Base-by-base conservation (phyloP, 2,113 vertebrate genomes). In the Pterocles burchelli region DNA sequence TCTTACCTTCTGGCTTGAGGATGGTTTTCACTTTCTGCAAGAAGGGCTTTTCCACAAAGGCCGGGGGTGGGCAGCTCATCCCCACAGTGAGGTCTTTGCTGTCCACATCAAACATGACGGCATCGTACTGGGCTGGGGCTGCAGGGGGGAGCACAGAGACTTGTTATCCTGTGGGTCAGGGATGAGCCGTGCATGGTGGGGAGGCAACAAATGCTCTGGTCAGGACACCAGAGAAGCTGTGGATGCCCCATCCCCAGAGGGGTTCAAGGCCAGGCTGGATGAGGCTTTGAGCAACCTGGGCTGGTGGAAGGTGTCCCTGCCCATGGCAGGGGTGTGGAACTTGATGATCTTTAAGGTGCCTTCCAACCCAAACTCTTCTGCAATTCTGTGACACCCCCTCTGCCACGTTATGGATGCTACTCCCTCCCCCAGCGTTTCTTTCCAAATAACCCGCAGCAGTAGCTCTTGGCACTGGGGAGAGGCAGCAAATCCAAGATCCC, bases 61-160 rank as follows among this genome's bases (percentile, higher is more conserved):
- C 98, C 73, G 98, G 97, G 3, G 99, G 99, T 0, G 99, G 99
- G 90, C 99, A 99, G 94, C 99, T 99, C 98, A 99, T 99, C 11
- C 99, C 99, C 93, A 99, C 75, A 0, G 96, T 97, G 31, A 98
- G 96, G 79, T 99, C 99, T 96, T 99, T 99, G 84, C 99, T 99
- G 97, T 99, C 99, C 25, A 99, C 99, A 51, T 99, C 99, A 16
- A 99, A 99, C 98, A 99, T 99, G 85, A 99, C 48, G 48, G 97
- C 98, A 13, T 99, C 98, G 9, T 99, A 99, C 59, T 18, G 88
- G 65, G 97, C 96, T 78, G 68, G 81, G 4, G 96, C 99, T 99
- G 92, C 15, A 46, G 86, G 72, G 96, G 36, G 24, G 28, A 90
- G 29, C 13, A 9, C 51, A 78, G 38, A 78, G 45, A 55, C 16